Evolutionary conservation across 2,113 vertebrate species (phyloP).

Genomic region (Otus sunia): DNA sequence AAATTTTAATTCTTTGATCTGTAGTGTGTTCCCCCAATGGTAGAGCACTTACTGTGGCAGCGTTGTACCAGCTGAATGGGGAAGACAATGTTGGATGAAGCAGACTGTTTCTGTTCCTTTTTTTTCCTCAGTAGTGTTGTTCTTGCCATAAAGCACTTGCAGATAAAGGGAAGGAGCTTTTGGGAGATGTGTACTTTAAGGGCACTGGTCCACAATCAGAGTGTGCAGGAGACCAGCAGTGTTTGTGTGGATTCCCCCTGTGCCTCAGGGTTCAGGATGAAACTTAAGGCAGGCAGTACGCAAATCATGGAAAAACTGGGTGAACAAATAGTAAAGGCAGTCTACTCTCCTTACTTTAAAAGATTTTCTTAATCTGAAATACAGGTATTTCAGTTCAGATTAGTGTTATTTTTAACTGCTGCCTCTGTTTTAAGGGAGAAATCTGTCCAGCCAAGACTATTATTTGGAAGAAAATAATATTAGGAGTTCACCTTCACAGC

Average conservation of each 20-base stretch:
- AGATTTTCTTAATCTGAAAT: background rate
- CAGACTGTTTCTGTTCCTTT: background rate
- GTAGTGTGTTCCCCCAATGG: background rate
- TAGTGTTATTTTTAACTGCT: background rate
- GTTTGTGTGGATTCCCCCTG: background rate
- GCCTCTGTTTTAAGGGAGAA: background rate
- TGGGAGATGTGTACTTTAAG: background rate
- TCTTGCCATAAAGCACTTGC: background rate
- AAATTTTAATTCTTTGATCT: background rate
- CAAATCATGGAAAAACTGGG: background rate
- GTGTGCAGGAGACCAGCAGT: background rate
- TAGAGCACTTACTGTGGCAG: background rate
- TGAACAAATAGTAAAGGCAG: background rate
- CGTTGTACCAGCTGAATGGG: background rate
- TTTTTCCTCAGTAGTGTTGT: background rate
- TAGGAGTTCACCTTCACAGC: background rate
- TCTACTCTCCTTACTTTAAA: background rate
- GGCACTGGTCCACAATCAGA: accelerated
- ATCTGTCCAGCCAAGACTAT: background rate
- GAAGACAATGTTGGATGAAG: background rate
- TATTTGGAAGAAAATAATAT: background rate
- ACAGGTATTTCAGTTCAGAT: background rate
- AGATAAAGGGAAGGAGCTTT: background rate
- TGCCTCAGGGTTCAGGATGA: background rate
- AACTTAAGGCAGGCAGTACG: background rate